Conservation (phyloP, 2,888 invertebrate genomes). For the Ennomos erosarius region DNA sequence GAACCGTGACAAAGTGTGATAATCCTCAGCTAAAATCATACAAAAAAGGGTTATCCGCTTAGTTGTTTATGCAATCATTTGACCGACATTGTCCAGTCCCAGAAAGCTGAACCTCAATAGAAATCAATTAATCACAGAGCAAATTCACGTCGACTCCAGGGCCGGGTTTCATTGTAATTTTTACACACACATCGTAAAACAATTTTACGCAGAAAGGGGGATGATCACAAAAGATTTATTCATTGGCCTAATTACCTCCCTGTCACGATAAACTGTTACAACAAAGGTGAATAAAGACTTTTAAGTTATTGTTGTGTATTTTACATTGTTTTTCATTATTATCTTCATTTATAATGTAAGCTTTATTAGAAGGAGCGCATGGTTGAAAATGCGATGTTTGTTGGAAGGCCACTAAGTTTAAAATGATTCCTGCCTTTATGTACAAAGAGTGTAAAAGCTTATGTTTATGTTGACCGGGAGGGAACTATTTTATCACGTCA, state of each 20-base stretch:
- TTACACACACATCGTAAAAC: constrained; percentile 38
- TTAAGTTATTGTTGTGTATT: too few species aligned
- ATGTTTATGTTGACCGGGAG: too few species aligned
- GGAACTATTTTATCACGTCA: too few species aligned
- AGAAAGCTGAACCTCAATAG: constrained; percentile 25
- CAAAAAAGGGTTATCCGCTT: neutral
- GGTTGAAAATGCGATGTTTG: too few species aligned
- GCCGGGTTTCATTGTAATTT: constrained; percentile 35
- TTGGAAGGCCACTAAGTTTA: too few species aligned
- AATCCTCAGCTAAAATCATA: too few species aligned
- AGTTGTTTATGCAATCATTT: constrained; percentile 7
- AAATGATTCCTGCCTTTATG: too few species aligned
- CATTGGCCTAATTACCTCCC: constrained; percentile 51
- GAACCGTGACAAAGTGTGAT: too few species aligned
- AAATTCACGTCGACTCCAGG: constrained; percentile 22
- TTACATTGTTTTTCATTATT: too few species aligned
- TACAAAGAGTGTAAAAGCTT: too few species aligned
- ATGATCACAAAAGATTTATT: constrained; percentile 50
- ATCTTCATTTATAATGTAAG: too few species aligned
- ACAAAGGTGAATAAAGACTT: constrained; percentile 24
- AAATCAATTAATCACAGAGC: constrained; percentile 31
- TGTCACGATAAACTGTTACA: constrained; percentile 51
- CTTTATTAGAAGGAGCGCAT: too few species aligned
- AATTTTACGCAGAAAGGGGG: constrained; percentile 42
- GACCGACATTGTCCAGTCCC: neutral